Evolutionary conservation across 2,113 vertebrate genomes (phyloP), one percentile per base, ranked within the genome.

Genomic region (Noctilio leporinus): DNA sequence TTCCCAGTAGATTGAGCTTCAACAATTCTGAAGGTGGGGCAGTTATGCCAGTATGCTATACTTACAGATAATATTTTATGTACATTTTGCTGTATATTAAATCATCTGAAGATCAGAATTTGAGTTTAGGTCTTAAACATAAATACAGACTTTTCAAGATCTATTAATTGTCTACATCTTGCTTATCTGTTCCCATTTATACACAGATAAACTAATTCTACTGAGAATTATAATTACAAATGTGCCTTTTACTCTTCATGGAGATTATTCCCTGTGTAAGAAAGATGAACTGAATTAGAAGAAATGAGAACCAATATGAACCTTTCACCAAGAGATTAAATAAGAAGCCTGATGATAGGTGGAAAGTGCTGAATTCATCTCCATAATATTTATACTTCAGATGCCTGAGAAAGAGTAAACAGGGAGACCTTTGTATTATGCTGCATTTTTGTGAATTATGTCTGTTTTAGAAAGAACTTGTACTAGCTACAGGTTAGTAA

Each of bases 381-480:
- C 26, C 26, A 75, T 90, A 94, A 76, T 73, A 95, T 91, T 90
- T 93, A 72, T 84, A 87, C 85, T 94, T 93, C 30, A 82, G 72
- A 83, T 24, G 78, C 81, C 43, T 88, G 57, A 33, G 38, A 94
- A 95, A 55, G 15, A 94, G 49, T 16, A 95, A 81, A 67, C 49
- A 85, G 33, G 67, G 57, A 91, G 72, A 96, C 83, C 9, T 86
- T 94, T 83, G 30, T 19, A 82, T 95, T 95, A 75, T 88, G 30
- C 75, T 95, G 7, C 10, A 75, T 86, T 96, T 94, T 92, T 94
- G 62, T 96, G 94, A 97, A 67, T 95, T 94, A 78, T 80, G 47
- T 49, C 62, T 93, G 14, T 95, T 92, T 81, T 91, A 65, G 40
- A 92, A 95, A 40, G 90, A 55, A 83, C 72, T 81, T 85, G 88